A percentile compares a stretch with the other conserved stretches of the same genome.
Conservation (phyloP, 2,113 vertebrate species). For the Platanista minor region DNA sequence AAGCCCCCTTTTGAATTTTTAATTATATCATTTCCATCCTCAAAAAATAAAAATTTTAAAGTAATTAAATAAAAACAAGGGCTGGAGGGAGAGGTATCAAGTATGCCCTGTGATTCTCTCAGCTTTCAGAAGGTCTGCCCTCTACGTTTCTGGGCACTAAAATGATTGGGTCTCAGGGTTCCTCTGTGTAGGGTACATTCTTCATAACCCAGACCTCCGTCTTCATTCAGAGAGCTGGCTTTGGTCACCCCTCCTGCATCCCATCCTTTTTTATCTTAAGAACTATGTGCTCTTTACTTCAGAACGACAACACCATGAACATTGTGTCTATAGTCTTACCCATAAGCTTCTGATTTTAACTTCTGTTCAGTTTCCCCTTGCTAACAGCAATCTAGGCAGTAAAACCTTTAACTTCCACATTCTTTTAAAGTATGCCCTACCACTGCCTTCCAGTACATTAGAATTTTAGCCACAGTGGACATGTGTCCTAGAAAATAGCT, state of each 20-base stretch:
- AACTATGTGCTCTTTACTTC: accelerated
- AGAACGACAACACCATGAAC: background rate
- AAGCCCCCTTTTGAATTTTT: background rate
- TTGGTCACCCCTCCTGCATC: accelerated
- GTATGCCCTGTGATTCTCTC: background rate
- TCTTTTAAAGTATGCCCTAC: background rate
- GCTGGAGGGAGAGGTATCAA: background rate
- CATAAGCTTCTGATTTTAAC: background rate
- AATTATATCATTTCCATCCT: background rate
- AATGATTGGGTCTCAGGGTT: background rate
- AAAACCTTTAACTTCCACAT: background rate
- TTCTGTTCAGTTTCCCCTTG: background rate
- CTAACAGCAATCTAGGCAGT: background rate
- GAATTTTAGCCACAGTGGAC: background rate
- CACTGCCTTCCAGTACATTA: background rate
- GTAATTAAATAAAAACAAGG: background rate
- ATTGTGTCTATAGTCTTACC: background rate
- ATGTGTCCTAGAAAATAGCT: background rate
- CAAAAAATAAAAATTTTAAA: background rate
- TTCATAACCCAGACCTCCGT: background rate
- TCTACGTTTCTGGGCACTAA: background rate
- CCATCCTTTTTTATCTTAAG: background rate
- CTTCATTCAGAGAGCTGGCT: background rate
- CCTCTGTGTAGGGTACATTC: background rate
- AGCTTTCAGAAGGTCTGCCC: background rate